Evolutionary conservation across 2,797 vertebrate species (phyloP), one percentile per base, ranked within the genome.

Genomic region (Silurus lanzhouensis): DNA sequence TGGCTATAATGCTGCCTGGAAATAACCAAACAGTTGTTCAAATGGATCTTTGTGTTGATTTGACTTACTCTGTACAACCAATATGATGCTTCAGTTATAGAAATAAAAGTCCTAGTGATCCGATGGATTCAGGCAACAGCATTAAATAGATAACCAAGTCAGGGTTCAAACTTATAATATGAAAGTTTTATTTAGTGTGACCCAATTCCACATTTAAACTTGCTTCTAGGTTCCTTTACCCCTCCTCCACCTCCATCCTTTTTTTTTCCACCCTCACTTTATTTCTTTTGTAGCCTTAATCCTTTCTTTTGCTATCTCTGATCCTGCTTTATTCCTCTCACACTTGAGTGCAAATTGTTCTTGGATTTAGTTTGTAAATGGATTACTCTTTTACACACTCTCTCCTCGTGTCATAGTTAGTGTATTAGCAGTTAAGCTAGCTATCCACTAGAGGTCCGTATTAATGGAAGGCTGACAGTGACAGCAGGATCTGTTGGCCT

Each of bases 151-250:
- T 76, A 55, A 64, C 70, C 44, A 46, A 27, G 60, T 61, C 46
- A 38, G 17, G 63, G 52, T 38, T 82, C 22, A 38, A 44, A 46
- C 63, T 58, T 76, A 31, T 25, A 22, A 57, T 67, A 44, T 77
- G 27, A 70, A 17, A 57, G 83, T 83, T 88, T 83, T 83, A 84
- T 86, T 84, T 84, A 88, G 60, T 58, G 52, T 80, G 80, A 46
- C 74, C 80, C 75, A 80, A 58, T 82, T 86, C 61, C 44, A 46
- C 5, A 63, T 84, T 82, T 66, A 86, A 86, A 82, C 78, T 27
- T 64, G 60, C 64, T 58, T 60, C 25, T 15, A 63, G n/a, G 19
- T 57, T 81, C 6, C 48, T 72, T 31, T 3, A 19, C 66, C 19
- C 17, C 52, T 52, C 78, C 31, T 76, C 61, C 38, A 0, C 38